Conservation (phyloP, 2,797 vertebrate species). For the Anas acuta region DNA sequence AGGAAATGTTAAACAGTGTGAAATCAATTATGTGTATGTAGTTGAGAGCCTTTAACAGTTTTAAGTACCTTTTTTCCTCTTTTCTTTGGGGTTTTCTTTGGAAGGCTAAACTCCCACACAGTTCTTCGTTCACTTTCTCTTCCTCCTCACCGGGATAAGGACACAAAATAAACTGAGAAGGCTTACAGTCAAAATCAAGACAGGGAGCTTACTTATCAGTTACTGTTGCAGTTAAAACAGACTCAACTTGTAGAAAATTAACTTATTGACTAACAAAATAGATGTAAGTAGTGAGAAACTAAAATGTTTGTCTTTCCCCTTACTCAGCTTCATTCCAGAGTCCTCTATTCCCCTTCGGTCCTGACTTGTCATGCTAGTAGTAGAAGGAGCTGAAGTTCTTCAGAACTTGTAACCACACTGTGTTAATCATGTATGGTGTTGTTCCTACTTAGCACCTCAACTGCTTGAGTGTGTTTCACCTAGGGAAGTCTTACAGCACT, state of each 20-base stretch:
- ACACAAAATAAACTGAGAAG: neutral
- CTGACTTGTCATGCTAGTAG: neutral
- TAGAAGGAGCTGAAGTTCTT: neutral
- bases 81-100: neutral
- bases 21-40: conserved; percentile 97
- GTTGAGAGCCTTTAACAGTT: neutral
- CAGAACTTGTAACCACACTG: neutral
- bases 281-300: neutral
- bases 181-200: neutral
- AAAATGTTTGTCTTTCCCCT: neutral
- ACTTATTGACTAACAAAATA: neutral
- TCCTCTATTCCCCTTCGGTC: neutral
- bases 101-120: neutral
- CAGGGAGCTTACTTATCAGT: neutral
- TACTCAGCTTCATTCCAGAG: neutral
- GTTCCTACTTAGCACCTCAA: neutral
- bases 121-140: neutral
- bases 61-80: neutral
- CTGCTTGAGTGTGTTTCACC: neutral
- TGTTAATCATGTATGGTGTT: neutral
- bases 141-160: neutral
- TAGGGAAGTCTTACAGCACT: neutral
- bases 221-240: neutral
- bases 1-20: conserved; percentile 95
- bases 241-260: neutral